These are phyloP conservation scores for Dendrolimus pini DNA, from an alignment of 2,888 invertebrate species.

Conservation along the genomic window DNA sequence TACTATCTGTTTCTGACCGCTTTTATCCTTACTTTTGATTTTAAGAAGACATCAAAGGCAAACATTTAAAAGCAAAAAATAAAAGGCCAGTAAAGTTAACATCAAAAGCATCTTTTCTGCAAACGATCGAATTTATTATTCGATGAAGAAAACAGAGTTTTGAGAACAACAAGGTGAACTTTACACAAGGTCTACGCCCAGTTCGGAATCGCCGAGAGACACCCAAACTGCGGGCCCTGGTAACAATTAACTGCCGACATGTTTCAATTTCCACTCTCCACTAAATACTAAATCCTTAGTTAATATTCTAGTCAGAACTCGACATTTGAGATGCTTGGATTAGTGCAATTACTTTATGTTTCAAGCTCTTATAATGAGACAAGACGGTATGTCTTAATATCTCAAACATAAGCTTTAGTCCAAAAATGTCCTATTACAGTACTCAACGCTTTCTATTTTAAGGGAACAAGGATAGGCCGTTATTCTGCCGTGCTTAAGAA, in stretches of 20 bases:
- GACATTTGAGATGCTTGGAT: slow-evolving; percentile 25
- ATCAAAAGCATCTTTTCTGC: slow-evolving; percentile 11
- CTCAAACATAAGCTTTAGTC: too few relatives aligned
- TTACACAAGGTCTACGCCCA: slow-evolving; percentile 19
- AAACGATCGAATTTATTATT: slow-evolving; percentile 4
- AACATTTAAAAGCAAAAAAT: neutral
- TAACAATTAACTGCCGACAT: slow-evolving; percentile 64
- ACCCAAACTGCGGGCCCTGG: slow-evolving; percentile 34
- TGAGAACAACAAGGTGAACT: slow-evolving; percentile 20
- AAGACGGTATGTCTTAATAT: too few relatives aligned
- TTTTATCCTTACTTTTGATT: slow-evolving; percentile 8
- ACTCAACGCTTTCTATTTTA: too few relatives aligned
- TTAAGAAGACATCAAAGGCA: slow-evolving; percentile 19
- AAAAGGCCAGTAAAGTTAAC: slow-evolving; percentile 5
- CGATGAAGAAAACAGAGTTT: slow-evolving; percentile 22
- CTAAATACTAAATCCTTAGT: slow-evolving; percentile 39
- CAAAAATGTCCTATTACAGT: too few relatives aligned
- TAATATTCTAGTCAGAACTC: slow-evolving; percentile 41
- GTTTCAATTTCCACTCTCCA: slow-evolving; percentile 61
- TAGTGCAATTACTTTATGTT: slow-evolving; percentile 28
- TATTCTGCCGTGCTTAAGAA: too few relatives aligned
- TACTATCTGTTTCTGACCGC: neutral
- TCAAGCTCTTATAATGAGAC: neutral
- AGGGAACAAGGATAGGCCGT: too few relatives aligned
- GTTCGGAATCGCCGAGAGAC: slow-evolving; percentile 31